These are phyloP conservation scores for Steinernema scapterisci DNA, from an alignment of 2,888 invertebrate genomes.

Conservation along the genomic window DNA sequence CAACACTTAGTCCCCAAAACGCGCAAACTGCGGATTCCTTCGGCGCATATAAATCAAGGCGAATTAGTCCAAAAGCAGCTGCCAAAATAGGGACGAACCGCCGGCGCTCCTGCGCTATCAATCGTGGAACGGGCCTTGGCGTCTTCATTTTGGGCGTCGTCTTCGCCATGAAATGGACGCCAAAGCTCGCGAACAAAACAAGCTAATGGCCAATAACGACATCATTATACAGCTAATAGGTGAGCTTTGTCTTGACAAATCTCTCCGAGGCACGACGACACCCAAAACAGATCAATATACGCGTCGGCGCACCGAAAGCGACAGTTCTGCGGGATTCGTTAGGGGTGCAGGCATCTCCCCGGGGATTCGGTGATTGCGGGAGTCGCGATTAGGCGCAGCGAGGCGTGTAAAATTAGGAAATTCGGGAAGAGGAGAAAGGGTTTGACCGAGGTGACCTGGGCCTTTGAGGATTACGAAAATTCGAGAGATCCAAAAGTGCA, in stretches of 20 bases:
- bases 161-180: background rate
- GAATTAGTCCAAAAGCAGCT: conserved; percentile 4
- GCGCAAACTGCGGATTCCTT: background rate
- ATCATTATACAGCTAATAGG: background rate
- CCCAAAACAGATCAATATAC: background rate
- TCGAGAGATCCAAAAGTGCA: too few relatives aligned
- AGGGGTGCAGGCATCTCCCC: background rate
- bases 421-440: too few relatives aligned
- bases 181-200: background rate
- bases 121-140: too few relatives aligned
- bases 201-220: conserved; percentile 20
- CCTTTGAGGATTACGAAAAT: too few relatives aligned
- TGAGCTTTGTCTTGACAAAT: background rate
- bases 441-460: too few relatives aligned
- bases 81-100: background rate
- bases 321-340: conserved; percentile 8
- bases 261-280: background rate
- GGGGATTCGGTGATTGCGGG: conserved; percentile 22
- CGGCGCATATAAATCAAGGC: background rate
- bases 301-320: background rate
- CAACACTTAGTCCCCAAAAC: background rate
- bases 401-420: too few relatives aligned
- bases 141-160: too few relatives aligned
- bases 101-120: background rate
- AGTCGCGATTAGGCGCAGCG: background rate